Percentiles rank a stretch among this genome's conserved stretches.
phyloP scores from a whole-genome alignment of 2,113 vertebrate species.

The Galbula dea region DNA sequence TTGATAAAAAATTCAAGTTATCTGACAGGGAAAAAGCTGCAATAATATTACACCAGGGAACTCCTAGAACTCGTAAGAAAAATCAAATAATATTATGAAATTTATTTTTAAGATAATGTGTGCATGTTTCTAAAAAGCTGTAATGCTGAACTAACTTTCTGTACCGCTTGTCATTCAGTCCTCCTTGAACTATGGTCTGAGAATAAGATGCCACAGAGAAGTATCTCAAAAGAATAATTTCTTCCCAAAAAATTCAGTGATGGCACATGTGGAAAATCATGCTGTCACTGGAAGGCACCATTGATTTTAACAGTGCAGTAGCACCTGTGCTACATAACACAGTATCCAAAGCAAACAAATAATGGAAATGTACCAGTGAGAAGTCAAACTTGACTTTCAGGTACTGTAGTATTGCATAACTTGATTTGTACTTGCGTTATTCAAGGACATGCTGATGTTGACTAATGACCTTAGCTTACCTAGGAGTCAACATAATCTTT shows the following conservation, averaged over 20 bases:
- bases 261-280: background rate
- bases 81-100: background rate
- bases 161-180: background rate
- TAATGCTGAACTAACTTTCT: background rate
- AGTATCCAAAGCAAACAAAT: constrained; percentile 33
- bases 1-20: background rate
- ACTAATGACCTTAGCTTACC: constrained; percentile 14
- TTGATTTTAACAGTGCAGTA: background rate
- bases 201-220: background rate
- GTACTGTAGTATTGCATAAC: constrained; percentile 40
- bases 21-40: background rate
- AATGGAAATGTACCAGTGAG: constrained; percentile 52
- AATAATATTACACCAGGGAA: background rate
- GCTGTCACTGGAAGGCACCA: background rate
- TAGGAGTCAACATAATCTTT: background rate
- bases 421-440: background rate
- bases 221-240: background rate
- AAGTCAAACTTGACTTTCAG: constrained; percentile 50
- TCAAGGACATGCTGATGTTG: constrained; percentile 32
- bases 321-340: background rate
- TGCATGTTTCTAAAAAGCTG: background rate
- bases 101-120: background rate
- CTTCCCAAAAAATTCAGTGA: background rate
- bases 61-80: background rate
- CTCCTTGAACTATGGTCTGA: background rate